phyloP scores from a whole-genome alignment of 2,113 vertebrate species.

The Pseudorectes ferrugineus region DNA sequence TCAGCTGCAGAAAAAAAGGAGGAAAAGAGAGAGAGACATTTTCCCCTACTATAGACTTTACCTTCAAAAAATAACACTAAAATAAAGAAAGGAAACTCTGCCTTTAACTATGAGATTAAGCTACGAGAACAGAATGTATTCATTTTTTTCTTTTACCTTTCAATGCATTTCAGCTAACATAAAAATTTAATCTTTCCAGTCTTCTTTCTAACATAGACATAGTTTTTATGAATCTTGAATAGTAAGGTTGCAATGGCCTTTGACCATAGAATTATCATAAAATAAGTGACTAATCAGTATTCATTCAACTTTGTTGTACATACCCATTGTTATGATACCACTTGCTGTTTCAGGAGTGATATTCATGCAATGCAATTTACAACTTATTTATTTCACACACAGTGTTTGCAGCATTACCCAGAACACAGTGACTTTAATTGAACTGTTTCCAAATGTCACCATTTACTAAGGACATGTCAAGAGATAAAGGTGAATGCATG shows the following conservation, averaged over 20 bases:
- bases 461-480: conserved; percentile 50
- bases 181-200: neutral
- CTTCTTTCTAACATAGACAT: neutral
- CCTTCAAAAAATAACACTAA: neutral
- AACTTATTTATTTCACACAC: conserved; percentile 16
- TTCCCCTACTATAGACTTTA: neutral
- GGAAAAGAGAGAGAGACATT: neutral
- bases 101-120: neutral
- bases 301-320: neutral
- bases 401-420: neutral
- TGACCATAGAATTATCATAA: neutral
- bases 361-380: neutral
- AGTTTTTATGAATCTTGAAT: neutral
- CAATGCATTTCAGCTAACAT: neutral
- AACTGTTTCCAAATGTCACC: conserved; percentile 62
- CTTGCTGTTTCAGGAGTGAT: neutral
- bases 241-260: neutral
- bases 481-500: conserved; percentile 66
- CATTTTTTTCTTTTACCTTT: neutral
- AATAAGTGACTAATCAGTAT: neutral
- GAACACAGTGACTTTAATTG: conserved; percentile 56
- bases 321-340: neutral
- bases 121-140: neutral
- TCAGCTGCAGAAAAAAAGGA: neutral
- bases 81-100: neutral